Conservation (phyloP, 2,113 vertebrate species). For the Colossoma macropomum region DNA sequence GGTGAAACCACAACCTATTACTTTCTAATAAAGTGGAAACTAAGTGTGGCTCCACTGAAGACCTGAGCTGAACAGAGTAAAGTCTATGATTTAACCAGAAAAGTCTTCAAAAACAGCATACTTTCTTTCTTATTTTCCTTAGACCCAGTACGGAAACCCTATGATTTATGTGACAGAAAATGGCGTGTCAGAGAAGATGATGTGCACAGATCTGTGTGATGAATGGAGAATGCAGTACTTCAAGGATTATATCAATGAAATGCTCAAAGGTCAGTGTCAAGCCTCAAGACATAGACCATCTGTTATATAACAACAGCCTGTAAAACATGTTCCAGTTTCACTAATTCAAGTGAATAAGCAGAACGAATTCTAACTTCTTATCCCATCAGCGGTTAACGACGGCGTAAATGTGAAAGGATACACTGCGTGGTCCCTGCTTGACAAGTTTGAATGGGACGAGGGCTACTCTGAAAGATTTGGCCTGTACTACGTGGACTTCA, state of each 20-base stretch:
- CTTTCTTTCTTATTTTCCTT: slow-evolving; percentile 48
- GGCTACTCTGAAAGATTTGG: slow-evolving; percentile 88
- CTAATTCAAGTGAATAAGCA: neutral
- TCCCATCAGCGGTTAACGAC: slow-evolving; percentile 84
- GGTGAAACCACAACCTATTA: neutral
- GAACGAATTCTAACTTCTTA: neutral
- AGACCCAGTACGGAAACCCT: slow-evolving; percentile 89
- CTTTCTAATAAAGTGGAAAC: neutral
- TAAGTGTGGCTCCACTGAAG: neutral
- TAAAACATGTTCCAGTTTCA: neutral
- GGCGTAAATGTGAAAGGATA: slow-evolving; percentile 88
- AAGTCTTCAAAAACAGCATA: too few species aligned
- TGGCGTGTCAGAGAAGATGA: slow-evolving; percentile 82
- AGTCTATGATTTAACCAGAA: neutral
- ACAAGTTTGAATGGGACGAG: slow-evolving; percentile 93
- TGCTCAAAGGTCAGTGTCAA: slow-evolving; percentile 86
- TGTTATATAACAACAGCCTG: neutral
- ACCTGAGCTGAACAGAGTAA: neutral
- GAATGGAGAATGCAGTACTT: slow-evolving; percentile 89
- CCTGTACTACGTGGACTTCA: slow-evolving; percentile 87
- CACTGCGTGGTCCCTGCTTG: slow-evolving; percentile 89
- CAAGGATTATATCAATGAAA: slow-evolving; percentile 89
- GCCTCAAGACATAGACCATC: neutral
- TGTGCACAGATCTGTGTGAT: slow-evolving; percentile 85
- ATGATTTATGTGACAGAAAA: slow-evolving; percentile 91